Conservation (phyloP, 2,888 invertebrate species). For the Schizotus pectinicornis region DNA sequence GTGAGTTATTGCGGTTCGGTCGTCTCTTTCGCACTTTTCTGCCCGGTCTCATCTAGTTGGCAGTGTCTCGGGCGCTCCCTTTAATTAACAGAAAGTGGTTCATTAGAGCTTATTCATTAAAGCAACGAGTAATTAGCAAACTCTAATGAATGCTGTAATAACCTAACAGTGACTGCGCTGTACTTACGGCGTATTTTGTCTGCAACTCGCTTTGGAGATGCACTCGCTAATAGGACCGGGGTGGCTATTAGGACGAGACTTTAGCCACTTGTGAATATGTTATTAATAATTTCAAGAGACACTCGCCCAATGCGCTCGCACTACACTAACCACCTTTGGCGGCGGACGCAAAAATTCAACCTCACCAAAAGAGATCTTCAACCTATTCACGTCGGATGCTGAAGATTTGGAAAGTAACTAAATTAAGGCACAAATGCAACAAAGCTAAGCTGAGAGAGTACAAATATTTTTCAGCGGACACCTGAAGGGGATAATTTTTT, state of each 20-base stretch:
- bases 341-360: background rate
- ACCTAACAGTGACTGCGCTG: conserved; percentile 64
- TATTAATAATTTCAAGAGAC: too few species aligned
- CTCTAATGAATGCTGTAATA: conserved; percentile 85
- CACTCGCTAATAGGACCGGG: conserved; percentile 22
- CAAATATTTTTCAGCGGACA: too few species aligned
- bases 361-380: background rate
- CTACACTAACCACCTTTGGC: background rate
- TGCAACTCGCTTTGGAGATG: conserved; percentile 36
- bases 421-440: too few species aligned
- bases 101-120: conserved; percentile 91
- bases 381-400: background rate
- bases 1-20: conserved; percentile 40
- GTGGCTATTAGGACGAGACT: background rate
- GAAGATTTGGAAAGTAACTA: too few species aligned
- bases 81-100: conserved; percentile 91
- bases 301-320: too few species aligned
- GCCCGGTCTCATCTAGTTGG: conserved; percentile 52
- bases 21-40: conserved; percentile 49
- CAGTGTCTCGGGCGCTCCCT: conserved; percentile 63
- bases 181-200: conserved; percentile 50
- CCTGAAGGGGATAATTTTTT: too few species aligned
- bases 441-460: too few species aligned
- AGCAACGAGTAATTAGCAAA: conserved; percentile 89
- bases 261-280: too few species aligned